Conservation (phyloP, 2,888 invertebrate species). For the Epinotia ramella region DNA sequence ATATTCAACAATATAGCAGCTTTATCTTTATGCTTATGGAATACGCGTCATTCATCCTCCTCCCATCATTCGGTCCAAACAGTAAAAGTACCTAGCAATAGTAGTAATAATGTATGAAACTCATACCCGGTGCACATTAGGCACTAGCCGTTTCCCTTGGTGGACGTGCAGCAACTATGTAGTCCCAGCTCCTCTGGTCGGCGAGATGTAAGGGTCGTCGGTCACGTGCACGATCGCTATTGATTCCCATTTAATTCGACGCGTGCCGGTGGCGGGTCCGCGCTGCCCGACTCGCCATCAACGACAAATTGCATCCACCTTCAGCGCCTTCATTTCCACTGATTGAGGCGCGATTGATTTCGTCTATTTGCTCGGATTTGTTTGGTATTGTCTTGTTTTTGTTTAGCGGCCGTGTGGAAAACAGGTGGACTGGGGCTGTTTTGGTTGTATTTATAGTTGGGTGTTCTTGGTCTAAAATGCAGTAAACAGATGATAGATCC, state of each 20-base stretch:
- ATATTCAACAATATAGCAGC: not conserved
- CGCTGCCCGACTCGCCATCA: conserved; percentile 59
- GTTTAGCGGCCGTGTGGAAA: conserved; percentile 44
- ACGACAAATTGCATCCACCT: conserved; percentile 69
- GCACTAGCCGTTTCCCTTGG: not conserved
- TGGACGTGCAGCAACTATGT: conserved; percentile 30
- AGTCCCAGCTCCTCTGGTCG: conserved; percentile 28
- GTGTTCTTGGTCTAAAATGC: not conserved
- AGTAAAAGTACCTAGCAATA: not conserved
- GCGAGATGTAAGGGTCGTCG: conserved; percentile 66
- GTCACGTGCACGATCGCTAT: conserved; percentile 79
- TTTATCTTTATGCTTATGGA: not conserved
- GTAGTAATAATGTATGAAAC: not conserved
- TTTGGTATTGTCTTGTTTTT: conserved; percentile 45
- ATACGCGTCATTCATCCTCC: not conserved
- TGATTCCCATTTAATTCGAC: conserved; percentile 84
- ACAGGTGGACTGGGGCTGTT: not conserved
- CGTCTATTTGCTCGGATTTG: conserved; percentile 48
- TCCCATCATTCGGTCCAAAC: no score
- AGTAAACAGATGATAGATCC: not conserved
- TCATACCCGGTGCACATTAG: not conserved
- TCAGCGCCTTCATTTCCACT: conserved; percentile 68
- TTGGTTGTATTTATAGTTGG: no score
- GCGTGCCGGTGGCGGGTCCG: conserved; percentile 70
- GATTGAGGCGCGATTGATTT: conserved; percentile 69